Evolutionary conservation across 2,113 vertebrate species (phyloP).

Genomic region (Stigmatopora nigra): DNA sequence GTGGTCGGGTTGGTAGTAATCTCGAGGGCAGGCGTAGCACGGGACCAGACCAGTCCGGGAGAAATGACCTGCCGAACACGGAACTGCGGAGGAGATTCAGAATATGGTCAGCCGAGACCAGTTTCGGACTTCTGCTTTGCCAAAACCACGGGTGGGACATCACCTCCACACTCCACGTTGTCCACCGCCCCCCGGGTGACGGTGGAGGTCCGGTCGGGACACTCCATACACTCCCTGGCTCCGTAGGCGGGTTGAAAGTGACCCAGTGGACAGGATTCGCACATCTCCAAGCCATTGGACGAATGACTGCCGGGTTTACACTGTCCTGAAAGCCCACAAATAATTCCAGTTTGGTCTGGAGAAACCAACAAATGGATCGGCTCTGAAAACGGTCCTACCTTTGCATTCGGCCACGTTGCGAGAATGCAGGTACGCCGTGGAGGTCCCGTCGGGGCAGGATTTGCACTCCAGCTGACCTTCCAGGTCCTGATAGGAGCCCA

Average conservation of each 20-base stretch:
- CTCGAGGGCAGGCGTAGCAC: constrained; percentile 89
- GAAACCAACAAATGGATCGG: too few relatives aligned
- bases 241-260: constrained; percentile 81
- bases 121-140: background rate
- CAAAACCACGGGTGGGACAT: background rate
- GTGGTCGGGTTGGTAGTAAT: constrained; percentile 90
- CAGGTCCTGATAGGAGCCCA: constrained; percentile 87
- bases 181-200: constrained; percentile 88
- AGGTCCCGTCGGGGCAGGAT: constrained; percentile 80
- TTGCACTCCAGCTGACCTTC: constrained; percentile 92
- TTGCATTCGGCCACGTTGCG: constrained; percentile 84
- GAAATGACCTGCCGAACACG: constrained; percentile 85
- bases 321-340: constrained; percentile 72
- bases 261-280: constrained; percentile 89
- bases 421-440: constrained; percentile 89
- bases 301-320: constrained; percentile 94
- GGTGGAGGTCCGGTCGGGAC: constrained; percentile 81
- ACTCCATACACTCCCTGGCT: constrained; percentile 77
- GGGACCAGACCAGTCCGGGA: constrained; percentile 91
- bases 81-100: constrained; percentile 68
- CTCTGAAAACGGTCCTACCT: constrained; percentile 62
- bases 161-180: constrained; percentile 87
- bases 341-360: background rate
- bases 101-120: too few relatives aligned
- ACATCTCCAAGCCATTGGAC: constrained; percentile 86